These are phyloP conservation scores for Acanthopleura granulata DNA, from an alignment of 2,888 invertebrate genomes.

Conservation along the genomic window DNA sequence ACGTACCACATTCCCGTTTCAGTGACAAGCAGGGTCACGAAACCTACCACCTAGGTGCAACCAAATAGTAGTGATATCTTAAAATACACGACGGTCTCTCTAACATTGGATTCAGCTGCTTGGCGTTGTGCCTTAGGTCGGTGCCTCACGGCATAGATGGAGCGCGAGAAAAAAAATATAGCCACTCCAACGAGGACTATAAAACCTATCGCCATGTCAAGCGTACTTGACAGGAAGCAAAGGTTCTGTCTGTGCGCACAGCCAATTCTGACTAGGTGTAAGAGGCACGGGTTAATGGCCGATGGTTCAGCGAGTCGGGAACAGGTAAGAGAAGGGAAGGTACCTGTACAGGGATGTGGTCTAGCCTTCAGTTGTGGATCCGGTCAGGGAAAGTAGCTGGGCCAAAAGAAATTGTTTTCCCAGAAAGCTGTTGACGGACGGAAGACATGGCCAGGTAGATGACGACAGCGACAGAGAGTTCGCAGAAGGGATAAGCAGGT, in stretches of 20 bases:
- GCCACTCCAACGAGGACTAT: background rate
- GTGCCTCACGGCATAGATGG: background rate
- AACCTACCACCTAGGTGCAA: background rate
- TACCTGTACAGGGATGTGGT: background rate
- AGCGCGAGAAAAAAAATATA: background rate
- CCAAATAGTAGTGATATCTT: background rate
- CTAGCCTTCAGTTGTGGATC: background rate
- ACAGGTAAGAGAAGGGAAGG: background rate
- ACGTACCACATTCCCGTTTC: background rate
- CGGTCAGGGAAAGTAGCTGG: slow-evolving; percentile 11
- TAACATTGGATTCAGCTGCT: background rate
- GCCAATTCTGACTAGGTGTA: background rate
- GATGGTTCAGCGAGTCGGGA: background rate
- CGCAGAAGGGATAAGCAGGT: background rate
- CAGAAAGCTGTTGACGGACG: background rate
- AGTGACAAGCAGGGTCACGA: background rate
- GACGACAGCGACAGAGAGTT: background rate
- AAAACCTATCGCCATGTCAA: background rate
- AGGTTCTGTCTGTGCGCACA: background rate
- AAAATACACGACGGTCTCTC: background rate
- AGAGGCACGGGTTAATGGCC: background rate
- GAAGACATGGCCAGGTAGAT: background rate
- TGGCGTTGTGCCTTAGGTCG: background rate
- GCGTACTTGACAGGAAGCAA: background rate
- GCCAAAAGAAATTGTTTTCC: slow-evolving; percentile 14